Conservation (phyloP, 2,888 invertebrate species). For the Caenorhabditis becei region DNA sequence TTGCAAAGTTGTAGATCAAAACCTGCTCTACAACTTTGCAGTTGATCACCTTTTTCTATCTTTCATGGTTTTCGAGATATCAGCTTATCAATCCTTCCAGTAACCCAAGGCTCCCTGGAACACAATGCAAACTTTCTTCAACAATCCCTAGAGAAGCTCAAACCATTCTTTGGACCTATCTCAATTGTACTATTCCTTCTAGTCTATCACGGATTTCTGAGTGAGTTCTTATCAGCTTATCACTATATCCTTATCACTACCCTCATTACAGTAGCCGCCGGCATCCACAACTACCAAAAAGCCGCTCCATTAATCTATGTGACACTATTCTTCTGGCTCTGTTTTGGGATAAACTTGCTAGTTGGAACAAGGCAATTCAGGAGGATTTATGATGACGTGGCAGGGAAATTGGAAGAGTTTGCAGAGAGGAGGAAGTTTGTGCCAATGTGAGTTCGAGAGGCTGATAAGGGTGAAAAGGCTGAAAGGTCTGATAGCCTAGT, state of each 20-base stretch:
- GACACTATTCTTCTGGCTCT: slow-evolving; percentile 55
- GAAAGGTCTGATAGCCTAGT: too few relatives aligned
- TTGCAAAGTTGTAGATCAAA: too few relatives aligned
- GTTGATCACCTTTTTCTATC: too few relatives aligned
- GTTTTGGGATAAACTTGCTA: slow-evolving; percentile 31
- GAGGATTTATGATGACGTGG: slow-evolving; percentile 12
- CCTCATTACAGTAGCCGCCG: slow-evolving; percentile 60
- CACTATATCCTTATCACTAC: not conserved
- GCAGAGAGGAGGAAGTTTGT: slow-evolving; percentile 20
- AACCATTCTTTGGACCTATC: slow-evolving; percentile 10
- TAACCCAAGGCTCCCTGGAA: slow-evolving; percentile 31
- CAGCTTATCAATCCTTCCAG: slow-evolving; percentile 2
- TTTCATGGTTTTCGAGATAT: too few relatives aligned
- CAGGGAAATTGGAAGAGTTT: slow-evolving; percentile 27
- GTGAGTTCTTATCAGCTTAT: too few relatives aligned
- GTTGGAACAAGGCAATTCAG: slow-evolving; percentile 12
- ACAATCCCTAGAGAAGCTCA: not conserved
- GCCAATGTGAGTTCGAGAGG: slow-evolving; percentile 31
- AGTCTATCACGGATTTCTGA: slow-evolving; percentile 40
- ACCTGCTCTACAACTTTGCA: too few relatives aligned
- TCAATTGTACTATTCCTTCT: slow-evolving; percentile 12
- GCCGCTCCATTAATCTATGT: slow-evolving; percentile 60
- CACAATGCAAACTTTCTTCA: slow-evolving; percentile 27
- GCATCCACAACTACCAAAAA: slow-evolving; percentile 57
- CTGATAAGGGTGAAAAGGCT: too few relatives aligned